A percentile compares a stretch with the other conserved stretches of the same genome.
These are phyloP conservation scores for Oceanodroma leucorhoa DNA, from an alignment of 2,797 vertebrate species.

Conservation along the genomic window DNA sequence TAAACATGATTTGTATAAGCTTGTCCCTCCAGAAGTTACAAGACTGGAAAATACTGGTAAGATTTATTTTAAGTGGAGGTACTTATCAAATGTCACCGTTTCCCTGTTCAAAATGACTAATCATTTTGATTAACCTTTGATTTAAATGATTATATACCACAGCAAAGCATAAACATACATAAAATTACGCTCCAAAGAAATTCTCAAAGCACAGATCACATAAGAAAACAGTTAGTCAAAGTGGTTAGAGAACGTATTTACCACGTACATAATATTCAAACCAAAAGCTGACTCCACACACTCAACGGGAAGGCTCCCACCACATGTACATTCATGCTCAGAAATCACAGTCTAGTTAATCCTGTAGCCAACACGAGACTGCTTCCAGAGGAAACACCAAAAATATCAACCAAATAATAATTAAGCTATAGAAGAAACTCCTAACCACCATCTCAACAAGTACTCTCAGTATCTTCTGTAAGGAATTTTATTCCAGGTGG, in stretches of 20 bases:
- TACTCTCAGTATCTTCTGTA: neutral
- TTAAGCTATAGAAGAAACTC: neutral
- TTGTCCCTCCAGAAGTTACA: conserved; percentile 6
- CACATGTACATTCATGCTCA: neutral
- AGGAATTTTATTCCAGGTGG: neutral
- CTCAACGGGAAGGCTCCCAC: neutral
- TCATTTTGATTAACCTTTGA: conserved; percentile 63
- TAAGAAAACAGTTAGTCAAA: conserved; percentile 50
- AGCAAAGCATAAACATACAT: conserved; percentile 51
- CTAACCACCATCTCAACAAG: neutral
- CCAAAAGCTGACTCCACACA: neutral
- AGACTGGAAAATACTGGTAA: conserved; percentile 36
- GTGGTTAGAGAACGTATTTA: conserved; percentile 4
- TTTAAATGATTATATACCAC: conserved; percentile 51
- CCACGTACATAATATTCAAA: neutral
- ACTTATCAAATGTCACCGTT: conserved; percentile 54
- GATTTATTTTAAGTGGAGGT: conserved; percentile 42
- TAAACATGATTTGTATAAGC: neutral
- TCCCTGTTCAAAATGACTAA: conserved; percentile 56
- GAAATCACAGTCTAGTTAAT: neutral
- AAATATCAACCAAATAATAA: neutral
- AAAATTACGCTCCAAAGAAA: conserved; percentile 36
- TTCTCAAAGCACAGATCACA: neutral
- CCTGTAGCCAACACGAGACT: neutral
- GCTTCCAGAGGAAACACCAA: neutral